Conservation (phyloP, 2,888 invertebrate species). For the Eupsilia transversa region DNA sequence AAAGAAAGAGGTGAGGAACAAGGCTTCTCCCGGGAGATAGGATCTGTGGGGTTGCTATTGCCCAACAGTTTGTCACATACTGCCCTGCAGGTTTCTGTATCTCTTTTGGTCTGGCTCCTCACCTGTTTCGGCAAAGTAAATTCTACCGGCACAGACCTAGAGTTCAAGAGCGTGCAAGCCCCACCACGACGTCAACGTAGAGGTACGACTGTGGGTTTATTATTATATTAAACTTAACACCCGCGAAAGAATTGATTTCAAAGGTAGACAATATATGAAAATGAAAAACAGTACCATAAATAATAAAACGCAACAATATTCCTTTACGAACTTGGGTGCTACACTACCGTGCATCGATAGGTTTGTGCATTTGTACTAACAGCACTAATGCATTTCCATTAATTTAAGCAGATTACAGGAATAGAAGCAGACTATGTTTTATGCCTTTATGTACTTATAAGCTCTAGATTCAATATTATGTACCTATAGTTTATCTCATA, state of each 20-base stretch:
- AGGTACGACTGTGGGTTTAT: background rate
- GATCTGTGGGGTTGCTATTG: no score
- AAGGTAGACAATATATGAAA: background rate
- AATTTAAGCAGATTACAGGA: slow-evolving; percentile 57
- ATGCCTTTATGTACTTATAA: slow-evolving; percentile 2
- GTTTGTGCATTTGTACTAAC: slow-evolving; percentile 23
- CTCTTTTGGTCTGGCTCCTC: no score
- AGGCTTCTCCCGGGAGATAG: no score
- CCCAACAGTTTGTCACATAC: no score
- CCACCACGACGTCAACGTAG: no score
- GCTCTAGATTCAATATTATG: slow-evolving; percentile 5
- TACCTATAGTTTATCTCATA: background rate
- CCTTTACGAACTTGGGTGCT: slow-evolving; percentile 4
- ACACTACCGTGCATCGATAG: slow-evolving; percentile 3
- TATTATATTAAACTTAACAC: background rate
- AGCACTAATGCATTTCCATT: slow-evolving; percentile 52
- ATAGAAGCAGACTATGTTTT: slow-evolving; percentile 12
- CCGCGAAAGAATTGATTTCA: background rate
- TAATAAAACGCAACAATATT: background rate
- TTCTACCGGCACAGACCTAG: no score
- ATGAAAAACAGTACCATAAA: background rate
- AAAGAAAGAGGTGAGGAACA: no score
- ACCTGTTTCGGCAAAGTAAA: no score
- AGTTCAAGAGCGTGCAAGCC: no score
- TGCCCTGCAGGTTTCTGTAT: no score